These are phyloP conservation scores for Octodon degus DNA, from an alignment of 2,113 vertebrate genomes.

Conservation along the genomic window DNA sequence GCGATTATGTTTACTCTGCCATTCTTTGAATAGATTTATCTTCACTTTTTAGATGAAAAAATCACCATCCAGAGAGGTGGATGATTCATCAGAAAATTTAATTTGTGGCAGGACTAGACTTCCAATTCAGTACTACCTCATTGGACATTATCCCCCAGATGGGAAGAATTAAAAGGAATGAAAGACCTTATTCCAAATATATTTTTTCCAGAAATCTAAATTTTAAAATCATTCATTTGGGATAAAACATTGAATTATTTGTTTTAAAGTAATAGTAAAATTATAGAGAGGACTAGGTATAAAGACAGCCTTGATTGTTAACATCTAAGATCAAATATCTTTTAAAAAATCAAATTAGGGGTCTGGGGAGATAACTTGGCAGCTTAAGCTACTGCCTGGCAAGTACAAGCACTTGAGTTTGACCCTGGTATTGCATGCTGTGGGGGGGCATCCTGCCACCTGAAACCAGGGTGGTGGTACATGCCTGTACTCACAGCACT, in stretches of 20 bases:
- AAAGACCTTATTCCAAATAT: not conserved
- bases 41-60: slow-evolving; percentile 39
- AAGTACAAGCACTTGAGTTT: too few relatives aligned
- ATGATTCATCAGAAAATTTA: not conserved
- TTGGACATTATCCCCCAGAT: not conserved
- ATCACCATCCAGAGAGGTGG: not conserved
- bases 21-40: not conserved
- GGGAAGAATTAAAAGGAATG: not conserved
- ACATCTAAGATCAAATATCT: not conserved
- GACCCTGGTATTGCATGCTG: too few relatives aligned
- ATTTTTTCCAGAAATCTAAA: not conserved
- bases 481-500: too few relatives aligned
- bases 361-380: not conserved
- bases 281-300: not conserved
- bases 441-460: too few relatives aligned
- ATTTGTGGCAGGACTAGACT: not conserved
- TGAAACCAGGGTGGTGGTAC: too few relatives aligned
- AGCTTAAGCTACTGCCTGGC: too few relatives aligned
- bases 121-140: not conserved
- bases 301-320: not conserved
- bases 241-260: not conserved
- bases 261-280: not conserved
- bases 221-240: not conserved
- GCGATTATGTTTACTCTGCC: not conserved
- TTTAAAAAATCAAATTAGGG: not conserved